Percentiles rank a stretch among this genome's conserved stretches.
These are phyloP conservation scores for Operophtera brumata DNA, from an alignment of 2,888 invertebrate genomes.

Conservation along the genomic window DNA sequence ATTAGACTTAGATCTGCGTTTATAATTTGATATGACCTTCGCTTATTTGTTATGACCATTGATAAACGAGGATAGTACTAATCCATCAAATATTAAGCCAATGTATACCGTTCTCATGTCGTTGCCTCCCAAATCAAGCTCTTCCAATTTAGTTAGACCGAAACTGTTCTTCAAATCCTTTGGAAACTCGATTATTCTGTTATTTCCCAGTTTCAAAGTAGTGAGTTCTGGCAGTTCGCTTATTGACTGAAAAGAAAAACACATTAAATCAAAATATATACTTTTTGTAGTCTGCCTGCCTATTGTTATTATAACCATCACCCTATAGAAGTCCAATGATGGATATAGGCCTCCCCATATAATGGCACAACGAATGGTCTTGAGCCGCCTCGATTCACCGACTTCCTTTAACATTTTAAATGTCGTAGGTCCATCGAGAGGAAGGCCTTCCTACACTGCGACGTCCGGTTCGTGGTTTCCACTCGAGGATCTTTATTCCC, in stretches of 20 bases:
- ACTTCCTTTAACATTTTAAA: no score
- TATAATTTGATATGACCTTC: background rate
- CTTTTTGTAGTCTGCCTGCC: no score
- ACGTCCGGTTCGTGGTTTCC: no score
- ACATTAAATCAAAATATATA: no score
- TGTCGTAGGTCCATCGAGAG: no score
- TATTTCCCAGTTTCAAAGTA: constrained; percentile 62
- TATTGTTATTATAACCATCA: no score
- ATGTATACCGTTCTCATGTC: constrained; percentile 67
- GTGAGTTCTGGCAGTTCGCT: constrained; percentile 64
- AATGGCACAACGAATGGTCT: no score
- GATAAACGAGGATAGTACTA: background rate
- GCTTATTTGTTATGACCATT: constrained; percentile 2
- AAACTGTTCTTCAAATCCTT: constrained; percentile 69
- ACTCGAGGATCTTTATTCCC: no score
- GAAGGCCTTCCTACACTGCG: no score
- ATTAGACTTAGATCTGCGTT: background rate
- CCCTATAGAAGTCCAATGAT: no score
- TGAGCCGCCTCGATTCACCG: no score
- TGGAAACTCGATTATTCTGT: constrained; percentile 67
- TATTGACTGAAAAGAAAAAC: constrained; percentile 59
- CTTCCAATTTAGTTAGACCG: constrained; percentile 59
- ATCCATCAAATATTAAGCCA: background rate
- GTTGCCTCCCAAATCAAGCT: constrained; percentile 72
- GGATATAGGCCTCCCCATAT: no score